Evolutionary conservation across 2,113 vertebrate species (phyloP), one percentile per base, ranked within the genome.

Genomic region (Cichladusa arquata): DNA sequence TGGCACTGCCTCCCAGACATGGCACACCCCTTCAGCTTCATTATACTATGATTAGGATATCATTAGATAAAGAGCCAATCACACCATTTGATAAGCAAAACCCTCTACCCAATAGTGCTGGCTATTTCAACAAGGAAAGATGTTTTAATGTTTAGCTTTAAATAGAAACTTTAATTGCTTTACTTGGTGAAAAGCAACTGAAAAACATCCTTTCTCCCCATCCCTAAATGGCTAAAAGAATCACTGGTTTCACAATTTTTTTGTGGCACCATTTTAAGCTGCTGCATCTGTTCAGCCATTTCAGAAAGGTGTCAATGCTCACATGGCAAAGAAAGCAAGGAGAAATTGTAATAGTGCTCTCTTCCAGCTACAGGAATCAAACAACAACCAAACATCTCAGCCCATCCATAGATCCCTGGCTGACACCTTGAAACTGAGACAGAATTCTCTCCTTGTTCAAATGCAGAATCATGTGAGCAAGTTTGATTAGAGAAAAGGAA

Each of bases 11-110:
- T 48, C 42, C 14, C 12, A 15, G 5, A 20, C 24, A 34, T 0
- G 3, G 4, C 48, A 61, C 0, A 0, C 28, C 2, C 13, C 33
- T 62, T 8, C 1, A 5, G 11, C 23, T 18, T 24, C 12, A 8
- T 33, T 38, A 28, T 3, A 19, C 9, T 13, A 4, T 3, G 2
- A 42, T 19, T 70, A 45, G 9, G 38, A 38, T 23, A 9, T 3
- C 28, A 61, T 14, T 56, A 40, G 25, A 22, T 4, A 3, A 62
- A 61, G 33, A 86, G 31, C 19, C 23, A 42, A 26, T 70, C 40
- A 5, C 23, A 9, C 7, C 10, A 4, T 8, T 29, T n/a, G 14
- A 33, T 11, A 25, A 73, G 7, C n/a, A 6, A 38, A 92, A 29
- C 14, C 4, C 23, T 56, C 73, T 26, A n/a, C 5, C n/a, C 29